phyloP scores from a whole-genome alignment of 2,888 invertebrate genomes.

The Cryptosula pallasiana region DNA sequence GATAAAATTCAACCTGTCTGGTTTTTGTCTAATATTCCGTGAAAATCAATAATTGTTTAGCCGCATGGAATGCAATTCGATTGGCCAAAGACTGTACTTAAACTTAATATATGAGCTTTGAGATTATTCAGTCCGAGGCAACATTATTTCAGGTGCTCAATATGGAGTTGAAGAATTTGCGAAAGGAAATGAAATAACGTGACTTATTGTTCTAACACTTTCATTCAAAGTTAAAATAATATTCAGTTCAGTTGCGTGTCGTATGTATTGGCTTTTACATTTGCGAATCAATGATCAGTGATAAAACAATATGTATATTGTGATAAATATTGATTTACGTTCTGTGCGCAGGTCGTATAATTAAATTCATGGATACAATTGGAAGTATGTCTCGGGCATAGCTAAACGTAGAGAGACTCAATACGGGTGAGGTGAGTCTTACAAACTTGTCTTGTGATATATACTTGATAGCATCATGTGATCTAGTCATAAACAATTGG shows the following conservation, averaged over 20 bases:
- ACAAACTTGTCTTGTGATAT: too few relatives aligned
- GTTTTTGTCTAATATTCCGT: not conserved
- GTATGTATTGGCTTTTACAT: not conserved
- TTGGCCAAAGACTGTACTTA: not conserved
- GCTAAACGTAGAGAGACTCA: too few relatives aligned
- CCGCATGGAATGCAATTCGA: not conserved
- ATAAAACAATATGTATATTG: not conserved
- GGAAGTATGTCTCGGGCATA: not conserved
- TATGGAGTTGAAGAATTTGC: not conserved
- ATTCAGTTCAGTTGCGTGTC: not conserved
- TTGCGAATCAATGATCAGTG: not conserved
- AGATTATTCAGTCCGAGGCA: not conserved
- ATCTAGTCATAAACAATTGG: too few relatives aligned
- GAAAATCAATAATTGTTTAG: conserved; percentile 8
- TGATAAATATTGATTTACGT: not conserved
- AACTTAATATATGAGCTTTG: not conserved
- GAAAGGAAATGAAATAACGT: not conserved
- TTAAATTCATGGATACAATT: not conserved
- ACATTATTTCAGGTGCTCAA: not conserved
- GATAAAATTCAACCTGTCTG: conserved; percentile 1
- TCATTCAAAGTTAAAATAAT: not conserved
- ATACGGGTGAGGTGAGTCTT: too few relatives aligned
- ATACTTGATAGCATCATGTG: too few relatives aligned
- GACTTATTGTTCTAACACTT: not conserved
- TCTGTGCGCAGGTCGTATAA: not conserved